These are phyloP conservation scores for Orientallactaga sibirica DNA, from an alignment of 2,797 vertebrate genomes.

Conservation along the genomic window DNA sequence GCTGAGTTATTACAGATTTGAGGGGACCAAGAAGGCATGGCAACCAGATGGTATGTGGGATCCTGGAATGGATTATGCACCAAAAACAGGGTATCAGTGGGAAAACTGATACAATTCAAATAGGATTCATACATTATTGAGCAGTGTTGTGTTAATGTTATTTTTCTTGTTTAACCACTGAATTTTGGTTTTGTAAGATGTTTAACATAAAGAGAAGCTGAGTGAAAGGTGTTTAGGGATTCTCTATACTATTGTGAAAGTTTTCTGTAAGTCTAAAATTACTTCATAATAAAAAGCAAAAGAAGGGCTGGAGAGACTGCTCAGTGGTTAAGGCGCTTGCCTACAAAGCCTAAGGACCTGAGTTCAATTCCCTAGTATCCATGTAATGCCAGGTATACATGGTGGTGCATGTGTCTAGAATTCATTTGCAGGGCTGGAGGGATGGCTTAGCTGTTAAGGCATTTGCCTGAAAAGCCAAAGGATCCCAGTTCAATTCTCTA, in stretches of 20 bases:
- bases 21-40: not conserved
- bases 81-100: fast-evolving
- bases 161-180: not conserved
- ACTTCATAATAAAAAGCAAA: not conserved
- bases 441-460: too few relatives aligned
- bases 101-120: not conserved
- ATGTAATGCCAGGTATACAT: too few relatives aligned
- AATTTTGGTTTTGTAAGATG: not conserved
- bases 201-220: not conserved
- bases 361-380: too few relatives aligned
- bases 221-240: not conserved
- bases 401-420: too few relatives aligned
- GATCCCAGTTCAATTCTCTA: too few relatives aligned
- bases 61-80: not conserved
- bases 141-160: fast-evolving
- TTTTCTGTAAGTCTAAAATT: not conserved
- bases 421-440: too few relatives aligned
- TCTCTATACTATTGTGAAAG: not conserved
- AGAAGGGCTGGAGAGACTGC: not conserved
- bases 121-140: too few relatives aligned
- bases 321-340: too few relatives aligned
- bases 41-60: not conserved
- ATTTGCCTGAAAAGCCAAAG: too few relatives aligned
- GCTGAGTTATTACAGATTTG: fast-evolving
- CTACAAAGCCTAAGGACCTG: too few relatives aligned